Evolutionary conservation across 2,888 invertebrate species (phyloP).

Genomic region (Boloria euphrosyne): DNA sequence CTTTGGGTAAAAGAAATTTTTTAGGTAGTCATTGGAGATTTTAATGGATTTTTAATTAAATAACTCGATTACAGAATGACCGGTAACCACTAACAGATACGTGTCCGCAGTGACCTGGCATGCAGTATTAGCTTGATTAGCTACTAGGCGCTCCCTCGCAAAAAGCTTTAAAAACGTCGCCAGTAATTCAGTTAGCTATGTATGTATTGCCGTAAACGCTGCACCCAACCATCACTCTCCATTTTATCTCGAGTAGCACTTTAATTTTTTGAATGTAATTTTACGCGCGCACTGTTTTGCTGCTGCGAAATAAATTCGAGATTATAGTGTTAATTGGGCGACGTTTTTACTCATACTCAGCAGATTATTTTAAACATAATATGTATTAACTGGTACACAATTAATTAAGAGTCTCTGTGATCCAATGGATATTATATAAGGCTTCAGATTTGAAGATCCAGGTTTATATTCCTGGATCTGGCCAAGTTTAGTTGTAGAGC

Average conservation of each 20-base stretch:
- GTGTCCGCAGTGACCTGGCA: conserved; percentile 56
- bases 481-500: no score
- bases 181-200: conserved; percentile 68
- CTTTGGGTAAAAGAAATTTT: not conserved
- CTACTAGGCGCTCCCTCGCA: conserved; percentile 62
- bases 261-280: conserved; percentile 22
- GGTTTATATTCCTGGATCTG: no score
- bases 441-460: no score
- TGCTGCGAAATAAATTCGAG: no score
- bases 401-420: no score
- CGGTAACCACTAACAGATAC: conserved; percentile 39
- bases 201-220: conserved; percentile 45
- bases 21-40: conserved; percentile 14
- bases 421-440: no score
- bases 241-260: conserved; percentile 30
- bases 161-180: conserved; percentile 77
- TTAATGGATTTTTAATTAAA: conserved; percentile 52
- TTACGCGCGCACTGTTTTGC: not conserved
- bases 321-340: no score
- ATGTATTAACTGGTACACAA: no score
- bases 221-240: conserved; percentile 51
- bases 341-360: no score
- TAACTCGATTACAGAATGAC: conserved; percentile 48
- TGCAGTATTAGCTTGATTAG: conserved; percentile 72
- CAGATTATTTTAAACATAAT: no score